Conservation (phyloP, 2,113 vertebrate genomes). For the Alexandromys fortis region DNA sequence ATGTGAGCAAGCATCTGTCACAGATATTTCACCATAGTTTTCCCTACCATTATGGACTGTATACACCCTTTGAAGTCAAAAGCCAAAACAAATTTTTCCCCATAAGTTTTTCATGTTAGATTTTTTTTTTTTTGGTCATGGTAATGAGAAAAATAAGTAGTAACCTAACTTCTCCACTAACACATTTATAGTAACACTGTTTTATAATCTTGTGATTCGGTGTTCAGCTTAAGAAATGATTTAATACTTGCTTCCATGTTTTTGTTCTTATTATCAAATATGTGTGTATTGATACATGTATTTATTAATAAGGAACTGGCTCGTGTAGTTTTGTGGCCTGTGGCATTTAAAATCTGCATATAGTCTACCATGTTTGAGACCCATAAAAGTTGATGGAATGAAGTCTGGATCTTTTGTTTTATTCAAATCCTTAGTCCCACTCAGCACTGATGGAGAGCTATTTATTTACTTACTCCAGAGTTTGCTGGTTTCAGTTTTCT, state of each 20-base stretch:
- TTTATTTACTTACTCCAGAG: neutral
- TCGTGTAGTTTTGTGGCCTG: neutral
- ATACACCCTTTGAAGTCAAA: neutral
- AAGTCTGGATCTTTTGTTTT: conserved; percentile 16
- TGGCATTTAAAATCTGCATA: neutral
- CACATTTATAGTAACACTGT: neutral
- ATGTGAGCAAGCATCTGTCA: neutral
- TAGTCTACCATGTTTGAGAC: neutral
- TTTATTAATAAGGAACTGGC: neutral
- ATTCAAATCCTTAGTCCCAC: neutral
- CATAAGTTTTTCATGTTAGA: neutral
- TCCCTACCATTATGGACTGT: too few species aligned
- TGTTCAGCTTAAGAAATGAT: neutral
- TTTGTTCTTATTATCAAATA: neutral
- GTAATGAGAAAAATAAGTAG: neutral
- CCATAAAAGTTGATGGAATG: neutral
- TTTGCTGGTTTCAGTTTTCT: conserved; percentile 36
- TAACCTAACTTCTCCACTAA: neutral
- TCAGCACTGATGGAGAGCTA: neutral
- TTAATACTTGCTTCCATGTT: neutral
- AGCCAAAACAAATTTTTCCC: neutral
- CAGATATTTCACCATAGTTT: neutral
- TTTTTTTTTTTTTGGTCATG: neutral
- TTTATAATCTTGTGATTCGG: neutral
- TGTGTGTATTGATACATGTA: neutral